Evolutionary conservation across 2,113 vertebrate genomes (phyloP).

Genomic region (Anarrhichthys ocellatus): DNA sequence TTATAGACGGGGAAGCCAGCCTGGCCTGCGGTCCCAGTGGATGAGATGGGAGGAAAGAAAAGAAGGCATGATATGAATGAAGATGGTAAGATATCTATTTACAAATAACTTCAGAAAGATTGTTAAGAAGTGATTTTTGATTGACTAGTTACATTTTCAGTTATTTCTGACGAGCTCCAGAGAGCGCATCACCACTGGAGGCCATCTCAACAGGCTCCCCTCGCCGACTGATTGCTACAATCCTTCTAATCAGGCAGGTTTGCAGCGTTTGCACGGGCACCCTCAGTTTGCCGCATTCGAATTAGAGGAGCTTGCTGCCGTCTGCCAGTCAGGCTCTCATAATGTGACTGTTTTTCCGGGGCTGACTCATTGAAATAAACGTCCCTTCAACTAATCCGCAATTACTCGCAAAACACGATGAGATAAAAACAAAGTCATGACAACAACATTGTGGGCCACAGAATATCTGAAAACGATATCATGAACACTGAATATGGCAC

Average conservation of each 20-base stretch:
- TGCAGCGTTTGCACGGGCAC: constrained; percentile 6
- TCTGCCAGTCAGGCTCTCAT: constrained; percentile 17
- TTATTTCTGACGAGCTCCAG: constrained; percentile 1
- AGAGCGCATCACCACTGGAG: background rate
- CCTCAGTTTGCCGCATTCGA: constrained; percentile 25
- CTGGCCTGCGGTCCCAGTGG: constrained; percentile 82
- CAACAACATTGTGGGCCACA: background rate
- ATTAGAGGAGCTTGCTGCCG: constrained; percentile 13
- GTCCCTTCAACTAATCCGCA: constrained; percentile 11
- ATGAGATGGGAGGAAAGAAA: background rate
- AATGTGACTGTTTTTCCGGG: constrained; percentile 12
- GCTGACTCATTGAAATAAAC: background rate
- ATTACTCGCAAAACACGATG: background rate
- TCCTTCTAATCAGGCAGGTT: constrained; percentile 21
- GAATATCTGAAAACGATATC: background rate
- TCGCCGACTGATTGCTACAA: background rate
- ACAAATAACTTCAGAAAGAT: background rate
- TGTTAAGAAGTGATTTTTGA: background rate
- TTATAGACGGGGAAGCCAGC: constrained; percentile 94
- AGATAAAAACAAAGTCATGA: background rate
- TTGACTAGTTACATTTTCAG: background rate
- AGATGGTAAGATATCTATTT: background rate
- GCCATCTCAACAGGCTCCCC: background rate
- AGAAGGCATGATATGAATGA: background rate
- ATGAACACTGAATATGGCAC: background rate